phyloP scores from a whole-genome alignment of 1,140 invertebrate species.

The Ceratosolen solmsi region DNA sequence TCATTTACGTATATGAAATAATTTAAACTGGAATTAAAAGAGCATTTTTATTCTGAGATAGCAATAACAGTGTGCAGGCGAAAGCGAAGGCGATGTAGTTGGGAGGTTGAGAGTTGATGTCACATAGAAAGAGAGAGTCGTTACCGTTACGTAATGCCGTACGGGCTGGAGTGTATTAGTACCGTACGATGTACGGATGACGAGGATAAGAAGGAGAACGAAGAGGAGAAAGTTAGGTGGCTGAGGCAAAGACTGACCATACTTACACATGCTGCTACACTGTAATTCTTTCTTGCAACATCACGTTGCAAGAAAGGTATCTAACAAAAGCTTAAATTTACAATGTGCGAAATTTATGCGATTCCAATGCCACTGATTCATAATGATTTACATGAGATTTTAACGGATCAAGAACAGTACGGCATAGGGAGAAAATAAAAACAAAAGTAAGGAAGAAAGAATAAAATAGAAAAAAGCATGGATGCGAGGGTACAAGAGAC shows the following conservation, averaged over 20 bases:
- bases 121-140: constrained; percentile 74
- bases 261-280: constrained; percentile 57
- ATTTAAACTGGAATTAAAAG: neutral
- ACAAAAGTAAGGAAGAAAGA: constrained; percentile 34
- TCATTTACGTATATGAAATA: no score
- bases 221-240: constrained; percentile 68
- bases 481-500: constrained; percentile 12
- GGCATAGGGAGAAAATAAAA: constrained; percentile 27
- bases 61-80: neutral
- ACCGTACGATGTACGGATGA: constrained; percentile 49
- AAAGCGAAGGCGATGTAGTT: constrained; percentile 1
- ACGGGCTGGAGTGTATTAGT: constrained; percentile 33
- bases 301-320: neutral
- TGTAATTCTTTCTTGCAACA: constrained; percentile 19
- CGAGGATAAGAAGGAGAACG: constrained; percentile 46
- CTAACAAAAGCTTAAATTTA: neutral
- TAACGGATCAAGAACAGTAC: neutral
- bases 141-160: constrained; percentile 70
- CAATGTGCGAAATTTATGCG: neutral
- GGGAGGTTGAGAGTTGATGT: constrained; percentile 63
- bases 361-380: neutral
- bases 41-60: neutral
- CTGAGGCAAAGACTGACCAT: constrained; percentile 71
- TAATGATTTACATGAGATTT: neutral
- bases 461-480: neutral